A percentile compares a stretch with the other conserved stretches of the same genome.
Conservation (phyloP, 2,888 invertebrate genomes). For the Stomorhina lunata region DNA sequence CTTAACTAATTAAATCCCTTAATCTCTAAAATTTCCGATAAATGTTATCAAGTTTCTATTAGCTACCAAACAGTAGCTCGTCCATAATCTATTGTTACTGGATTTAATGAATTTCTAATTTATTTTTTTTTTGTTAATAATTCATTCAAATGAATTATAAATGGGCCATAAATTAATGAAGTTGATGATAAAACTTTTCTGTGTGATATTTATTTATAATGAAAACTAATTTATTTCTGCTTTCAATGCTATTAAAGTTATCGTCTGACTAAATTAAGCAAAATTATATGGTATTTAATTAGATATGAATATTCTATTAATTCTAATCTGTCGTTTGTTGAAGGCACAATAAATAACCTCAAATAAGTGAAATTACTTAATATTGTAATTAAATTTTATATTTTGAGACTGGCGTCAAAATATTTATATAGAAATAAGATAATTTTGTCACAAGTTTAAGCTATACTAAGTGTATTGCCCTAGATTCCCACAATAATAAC, state of each 20-base stretch:
- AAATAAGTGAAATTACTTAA: too few species aligned
- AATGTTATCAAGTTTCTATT: not conserved
- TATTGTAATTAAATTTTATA: too few species aligned
- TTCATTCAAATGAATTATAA: slow-evolving; percentile 29
- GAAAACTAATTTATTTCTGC: slow-evolving; percentile 19
- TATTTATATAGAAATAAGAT: too few species aligned
- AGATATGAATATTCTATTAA: slow-evolving; percentile 3
- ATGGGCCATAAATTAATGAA: slow-evolving; percentile 50
- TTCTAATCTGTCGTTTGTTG: too few species aligned
- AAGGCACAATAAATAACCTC: too few species aligned
- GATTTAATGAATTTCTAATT: slow-evolving; percentile 46
- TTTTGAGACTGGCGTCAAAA: too few species aligned
- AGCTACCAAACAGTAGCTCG: not conserved
- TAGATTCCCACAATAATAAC: not conserved
- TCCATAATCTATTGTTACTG: not conserved
- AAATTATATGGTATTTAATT: slow-evolving; percentile 51
- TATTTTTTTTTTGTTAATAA: slow-evolving; percentile 38
- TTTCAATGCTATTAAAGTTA: not conserved
- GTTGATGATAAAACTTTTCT: slow-evolving; percentile 38
- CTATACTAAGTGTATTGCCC: too few species aligned
- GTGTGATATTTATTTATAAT: not conserved
- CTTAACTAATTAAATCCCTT: not conserved
- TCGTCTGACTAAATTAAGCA: slow-evolving; percentile 8
- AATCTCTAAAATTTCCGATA: not conserved
- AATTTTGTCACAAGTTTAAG: too few species aligned